phyloP scores from a whole-genome alignment of 2,797 vertebrate species.

The Clarias pachynema region DNA sequence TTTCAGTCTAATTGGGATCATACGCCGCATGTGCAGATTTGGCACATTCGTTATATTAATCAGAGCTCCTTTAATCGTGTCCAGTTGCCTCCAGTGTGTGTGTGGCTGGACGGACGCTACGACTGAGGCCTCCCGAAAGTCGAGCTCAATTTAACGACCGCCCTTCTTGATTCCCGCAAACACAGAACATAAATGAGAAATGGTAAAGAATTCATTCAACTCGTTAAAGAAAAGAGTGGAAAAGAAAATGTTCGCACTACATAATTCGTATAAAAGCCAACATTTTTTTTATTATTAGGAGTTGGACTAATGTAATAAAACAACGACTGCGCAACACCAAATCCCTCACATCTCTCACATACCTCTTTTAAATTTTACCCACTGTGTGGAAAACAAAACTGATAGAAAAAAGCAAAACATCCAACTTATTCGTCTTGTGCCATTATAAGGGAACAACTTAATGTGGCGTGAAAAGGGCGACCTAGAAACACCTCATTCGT shows the following conservation, averaged over 20 bases:
- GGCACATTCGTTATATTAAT: slow-evolving; percentile 84
- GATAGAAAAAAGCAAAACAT: neutral
- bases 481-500: neutral
- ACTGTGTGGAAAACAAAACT: neutral
- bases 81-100: slow-evolving; percentile 60
- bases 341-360: neutral
- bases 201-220: neutral
- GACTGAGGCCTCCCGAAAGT: slow-evolving; percentile 60
- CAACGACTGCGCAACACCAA: neutral
- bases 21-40: slow-evolving; percentile 83
- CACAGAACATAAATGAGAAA: neutral
- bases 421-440: neutral
- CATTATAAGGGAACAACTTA: neutral
- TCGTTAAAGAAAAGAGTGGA: neutral
- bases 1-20: slow-evolving; percentile 92
- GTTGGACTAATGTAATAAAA: neutral
- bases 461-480: neutral
- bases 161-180: neutral
- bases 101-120: slow-evolving; percentile 73
- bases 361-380: neutral
- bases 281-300: neutral
- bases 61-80: slow-evolving; percentile 84
- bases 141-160: slow-evolving; percentile 1
- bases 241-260: neutral
- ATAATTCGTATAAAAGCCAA: neutral